Percentiles rank a stretch among this genome's conserved stretches.
Conservation (phyloP, 1,140 invertebrate species). For the Leucophenga varia region DNA sequence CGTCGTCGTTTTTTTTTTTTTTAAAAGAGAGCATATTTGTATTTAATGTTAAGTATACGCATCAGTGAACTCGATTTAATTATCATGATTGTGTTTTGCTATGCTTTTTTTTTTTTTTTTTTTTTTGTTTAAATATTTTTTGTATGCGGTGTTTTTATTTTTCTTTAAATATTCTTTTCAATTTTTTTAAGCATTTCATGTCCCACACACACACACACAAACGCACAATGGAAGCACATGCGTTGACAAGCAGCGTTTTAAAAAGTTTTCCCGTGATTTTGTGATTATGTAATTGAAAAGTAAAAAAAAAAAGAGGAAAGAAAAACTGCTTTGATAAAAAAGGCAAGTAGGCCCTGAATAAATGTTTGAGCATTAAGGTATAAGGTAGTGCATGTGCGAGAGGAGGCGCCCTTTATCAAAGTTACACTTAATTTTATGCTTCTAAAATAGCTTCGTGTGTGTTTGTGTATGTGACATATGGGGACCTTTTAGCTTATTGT, state of each 20-base stretch:
- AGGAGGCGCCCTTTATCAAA: no score
- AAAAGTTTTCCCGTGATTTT: no score
- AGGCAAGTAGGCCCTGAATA: neutral
- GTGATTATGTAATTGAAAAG: no score
- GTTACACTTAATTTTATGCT: no score
- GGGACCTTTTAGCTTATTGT: constrained; percentile 13
- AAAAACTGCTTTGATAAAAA: neutral
- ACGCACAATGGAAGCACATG: no score
- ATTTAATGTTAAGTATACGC: constrained; percentile 52
- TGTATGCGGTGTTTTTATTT: neutral
- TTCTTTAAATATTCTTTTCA: neutral
- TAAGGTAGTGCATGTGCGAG: no score
- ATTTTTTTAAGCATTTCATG: neutral
- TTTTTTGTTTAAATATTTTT: neutral
- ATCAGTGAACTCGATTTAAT: constrained; percentile 54
- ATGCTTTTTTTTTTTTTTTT: constrained; percentile 19
- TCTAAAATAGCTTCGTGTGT: no score
- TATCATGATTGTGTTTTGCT: constrained; percentile 49
- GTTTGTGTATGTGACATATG: no score
- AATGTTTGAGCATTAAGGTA: neutral
- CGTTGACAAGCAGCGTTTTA: no score
- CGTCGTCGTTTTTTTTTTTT: no score
- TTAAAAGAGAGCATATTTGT: constrained; percentile 24
- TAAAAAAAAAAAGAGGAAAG: neutral
- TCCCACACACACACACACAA: constrained; percentile 6